These are phyloP conservation scores for Zaprionus inermis DNA, from an alignment of 1,140 invertebrate species.

Conservation along the genomic window DNA sequence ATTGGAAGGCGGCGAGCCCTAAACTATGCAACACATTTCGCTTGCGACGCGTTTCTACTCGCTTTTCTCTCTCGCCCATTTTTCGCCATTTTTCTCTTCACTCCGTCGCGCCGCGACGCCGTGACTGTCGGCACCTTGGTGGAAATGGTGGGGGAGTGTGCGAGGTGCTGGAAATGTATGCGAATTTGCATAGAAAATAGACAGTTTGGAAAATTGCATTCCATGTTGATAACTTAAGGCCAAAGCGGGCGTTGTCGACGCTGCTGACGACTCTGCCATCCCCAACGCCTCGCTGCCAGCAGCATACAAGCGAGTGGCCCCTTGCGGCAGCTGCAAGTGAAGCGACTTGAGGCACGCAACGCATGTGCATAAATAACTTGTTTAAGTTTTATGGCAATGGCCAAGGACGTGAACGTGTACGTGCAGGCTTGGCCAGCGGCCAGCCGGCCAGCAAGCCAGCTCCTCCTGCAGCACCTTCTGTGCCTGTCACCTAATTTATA, in stretches of 20 bases:
- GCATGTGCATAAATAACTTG: slow-evolving; percentile 81
- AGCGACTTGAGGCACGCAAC: slow-evolving; percentile 65
- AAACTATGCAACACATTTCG: slow-evolving; percentile 79
- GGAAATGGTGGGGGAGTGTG: slow-evolving; percentile 4
- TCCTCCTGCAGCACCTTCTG: not conserved
- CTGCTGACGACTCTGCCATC: slow-evolving; percentile 21
- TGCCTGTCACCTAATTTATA: slow-evolving; percentile 76
- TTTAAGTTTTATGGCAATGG: slow-evolving; percentile 78
- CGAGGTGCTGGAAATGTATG: slow-evolving; percentile 64
- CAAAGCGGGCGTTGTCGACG: slow-evolving; percentile 56
- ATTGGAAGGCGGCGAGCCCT: slow-evolving; percentile 44
- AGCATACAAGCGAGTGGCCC: too few species aligned
- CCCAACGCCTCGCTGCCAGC: too few species aligned
- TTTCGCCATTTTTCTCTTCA: slow-evolving; percentile 1
- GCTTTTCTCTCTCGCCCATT: too few species aligned
- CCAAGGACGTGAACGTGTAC: slow-evolving; percentile 11
- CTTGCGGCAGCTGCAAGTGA: slow-evolving; percentile 65
- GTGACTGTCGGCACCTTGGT: slow-evolving; percentile 41
- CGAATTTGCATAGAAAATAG: slow-evolving; percentile 81
- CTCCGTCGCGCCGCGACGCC: slow-evolving; percentile 19
- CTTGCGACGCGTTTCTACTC: slow-evolving; percentile 50
- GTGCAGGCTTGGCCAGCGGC: slow-evolving; percentile 15
- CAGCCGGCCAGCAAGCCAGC: not conserved
- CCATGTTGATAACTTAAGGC: slow-evolving; percentile 81
- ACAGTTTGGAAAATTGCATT: slow-evolving; percentile 81